A percentile compares a stretch with the other conserved stretches of the same genome.
Conservation (phyloP, 2,888 invertebrate species). For the Odontothrips loti region DNA sequence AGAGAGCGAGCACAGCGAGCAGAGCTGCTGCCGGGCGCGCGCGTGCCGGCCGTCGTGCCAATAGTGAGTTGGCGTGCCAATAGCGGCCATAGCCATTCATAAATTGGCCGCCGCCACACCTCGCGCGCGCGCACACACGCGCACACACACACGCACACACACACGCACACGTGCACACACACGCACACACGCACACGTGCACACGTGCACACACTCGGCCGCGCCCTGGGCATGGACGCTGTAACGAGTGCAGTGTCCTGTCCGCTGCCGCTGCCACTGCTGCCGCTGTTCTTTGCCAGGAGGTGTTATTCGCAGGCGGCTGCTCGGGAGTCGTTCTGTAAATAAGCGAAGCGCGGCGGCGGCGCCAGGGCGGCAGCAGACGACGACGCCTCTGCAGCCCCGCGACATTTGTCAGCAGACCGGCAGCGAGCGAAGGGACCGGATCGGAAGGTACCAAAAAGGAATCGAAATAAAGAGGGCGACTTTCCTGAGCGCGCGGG, state of each 20-base stretch:
- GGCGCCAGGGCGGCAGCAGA: neutral
- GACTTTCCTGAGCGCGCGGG: neutral
- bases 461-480: neutral
- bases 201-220: too few species aligned
- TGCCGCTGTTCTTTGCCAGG: neutral
- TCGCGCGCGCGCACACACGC: neutral
- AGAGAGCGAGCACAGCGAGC: neutral
- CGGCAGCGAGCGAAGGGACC: neutral
- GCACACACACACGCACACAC: too few species aligned
- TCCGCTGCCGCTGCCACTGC: too few species aligned
- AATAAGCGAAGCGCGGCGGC: neutral
- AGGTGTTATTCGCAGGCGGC: neutral
- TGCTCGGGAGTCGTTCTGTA: neutral
- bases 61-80: constrained; percentile 12
- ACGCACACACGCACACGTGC: neutral
- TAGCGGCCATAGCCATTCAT: constrained; percentile 10
- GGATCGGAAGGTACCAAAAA: neutral
- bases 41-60: constrained; percentile 22
- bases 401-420: too few species aligned
- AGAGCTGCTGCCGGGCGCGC: neutral
- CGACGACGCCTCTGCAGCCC: neutral
- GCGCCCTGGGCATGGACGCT: too few species aligned
- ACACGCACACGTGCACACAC: too few species aligned
- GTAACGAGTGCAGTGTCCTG: too few species aligned
- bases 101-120: constrained; percentile 5